phyloP scores from a whole-genome alignment of 2,888 invertebrate species.

The Poecilus cupreus region DNA sequence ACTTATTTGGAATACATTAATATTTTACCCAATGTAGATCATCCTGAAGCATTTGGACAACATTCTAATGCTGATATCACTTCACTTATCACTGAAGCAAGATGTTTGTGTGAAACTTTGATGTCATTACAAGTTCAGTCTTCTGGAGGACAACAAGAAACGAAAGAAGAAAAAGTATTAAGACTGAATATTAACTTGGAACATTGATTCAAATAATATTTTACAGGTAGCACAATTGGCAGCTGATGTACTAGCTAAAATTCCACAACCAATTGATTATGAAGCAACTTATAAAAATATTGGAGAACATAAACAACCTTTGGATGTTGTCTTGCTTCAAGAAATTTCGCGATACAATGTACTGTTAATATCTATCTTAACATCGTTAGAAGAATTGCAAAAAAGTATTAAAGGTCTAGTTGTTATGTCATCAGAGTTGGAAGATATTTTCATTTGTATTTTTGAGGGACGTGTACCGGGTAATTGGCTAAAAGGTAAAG shows the following conservation, averaged over 20 bases:
- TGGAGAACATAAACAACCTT: slow-evolving; percentile 83
- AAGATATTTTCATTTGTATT: slow-evolving; percentile 86
- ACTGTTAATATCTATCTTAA: slow-evolving; percentile 75
- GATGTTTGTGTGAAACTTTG: slow-evolving; percentile 84
- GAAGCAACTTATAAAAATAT: slow-evolving; percentile 85
- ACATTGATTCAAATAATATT: no score
- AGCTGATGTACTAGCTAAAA: slow-evolving; percentile 81
- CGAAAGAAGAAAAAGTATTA: slow-evolving; percentile 81
- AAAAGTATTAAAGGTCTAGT: slow-evolving; percentile 90
- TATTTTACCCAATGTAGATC: slow-evolving; percentile 85
- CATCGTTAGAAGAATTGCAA: slow-evolving; percentile 80
- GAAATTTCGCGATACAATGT: slow-evolving; percentile 82
- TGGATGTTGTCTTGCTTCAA: slow-evolving; percentile 90
- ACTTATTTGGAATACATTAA: slow-evolving; percentile 88
- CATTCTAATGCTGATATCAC: slow-evolving; percentile 93
- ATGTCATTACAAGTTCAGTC: slow-evolving; percentile 85
- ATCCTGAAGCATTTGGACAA: slow-evolving; percentile 92
- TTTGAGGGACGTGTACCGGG: slow-evolving; percentile 87
- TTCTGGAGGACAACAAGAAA: slow-evolving; percentile 75
- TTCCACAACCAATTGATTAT: slow-evolving; percentile 85
- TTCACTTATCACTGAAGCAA: slow-evolving; percentile 87
- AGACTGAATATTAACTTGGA: background rate
- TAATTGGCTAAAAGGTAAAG: slow-evolving; percentile 80
- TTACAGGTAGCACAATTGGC: slow-evolving; percentile 79
- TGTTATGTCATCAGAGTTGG: slow-evolving; percentile 89